Conservation (phyloP, 2,797 vertebrate genomes). For the Cyclopterus lumpus region DNA sequence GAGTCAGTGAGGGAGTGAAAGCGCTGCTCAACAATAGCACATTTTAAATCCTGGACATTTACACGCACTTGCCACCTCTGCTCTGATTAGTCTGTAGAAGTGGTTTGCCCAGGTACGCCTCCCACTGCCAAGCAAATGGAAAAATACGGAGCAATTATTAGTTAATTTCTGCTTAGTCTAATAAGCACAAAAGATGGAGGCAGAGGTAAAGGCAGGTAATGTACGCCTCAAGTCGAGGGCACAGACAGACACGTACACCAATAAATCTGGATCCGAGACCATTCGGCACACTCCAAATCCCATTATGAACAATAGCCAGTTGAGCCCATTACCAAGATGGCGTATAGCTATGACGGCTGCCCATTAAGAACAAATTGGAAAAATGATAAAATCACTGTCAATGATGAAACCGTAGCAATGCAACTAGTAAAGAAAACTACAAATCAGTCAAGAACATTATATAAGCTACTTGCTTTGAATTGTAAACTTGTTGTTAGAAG, state of each 20-base stretch:
- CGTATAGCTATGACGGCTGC: conserved; percentile 56
- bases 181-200: conserved; percentile 67
- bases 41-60: conserved; percentile 44
- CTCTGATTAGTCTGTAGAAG: conserved; percentile 65
- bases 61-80: conserved; percentile 45
- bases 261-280: conserved; percentile 64
- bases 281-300: conserved; percentile 68
- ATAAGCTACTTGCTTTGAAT: neutral
- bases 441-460: neutral
- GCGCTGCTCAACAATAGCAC: conserved; percentile 22
- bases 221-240: conserved; percentile 66
- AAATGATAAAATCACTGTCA: conserved; percentile 34
- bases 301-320: conserved; percentile 73
- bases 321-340: conserved; percentile 66
- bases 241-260: conserved; percentile 47
- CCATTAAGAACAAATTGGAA: conserved; percentile 49
- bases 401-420: conserved; percentile 15
- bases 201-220: conserved; percentile 52
- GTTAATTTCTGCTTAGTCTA: conserved; percentile 72
- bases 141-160: conserved; percentile 72
- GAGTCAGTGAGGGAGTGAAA: neutral
- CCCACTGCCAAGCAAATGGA: conserved; percentile 64
- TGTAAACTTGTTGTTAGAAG: neutral
- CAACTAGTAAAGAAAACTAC: conserved; percentile 21
- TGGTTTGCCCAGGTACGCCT: conserved; percentile 60